These are phyloP conservation scores for Meteorus cinctellus DNA, from an alignment of 2,888 invertebrate species.

Conservation along the genomic window DNA sequence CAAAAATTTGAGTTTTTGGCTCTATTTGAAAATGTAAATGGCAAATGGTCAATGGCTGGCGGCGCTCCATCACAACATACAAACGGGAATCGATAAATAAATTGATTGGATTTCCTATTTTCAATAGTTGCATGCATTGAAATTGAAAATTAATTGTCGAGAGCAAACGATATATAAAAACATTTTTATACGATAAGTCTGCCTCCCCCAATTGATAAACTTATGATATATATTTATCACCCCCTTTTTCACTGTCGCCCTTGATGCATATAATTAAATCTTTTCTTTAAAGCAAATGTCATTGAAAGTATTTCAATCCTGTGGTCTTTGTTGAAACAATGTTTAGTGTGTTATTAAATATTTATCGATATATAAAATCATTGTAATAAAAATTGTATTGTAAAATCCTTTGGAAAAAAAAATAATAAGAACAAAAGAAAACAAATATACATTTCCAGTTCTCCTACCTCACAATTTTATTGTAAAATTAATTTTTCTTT, in stretches of 20 bases:
- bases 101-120: not conserved
- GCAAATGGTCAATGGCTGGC: not conserved
- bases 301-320: not conserved
- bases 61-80: not conserved
- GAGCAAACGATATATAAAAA: not conserved
- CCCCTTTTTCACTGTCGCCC: not conserved
- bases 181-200: conserved; percentile 1
- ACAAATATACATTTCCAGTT: conserved; percentile 5
- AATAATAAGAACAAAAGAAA: not conserved
- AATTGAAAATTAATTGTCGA: not conserved
- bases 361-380: conserved; percentile 4
- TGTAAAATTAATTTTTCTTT: conserved; percentile 13
- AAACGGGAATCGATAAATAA: not conserved
- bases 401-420: conserved; percentile 5
- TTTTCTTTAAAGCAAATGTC: not conserved
- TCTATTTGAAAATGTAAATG: not conserved
- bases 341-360: conserved; percentile 1
- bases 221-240: not conserved
- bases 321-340: conserved; percentile 11
- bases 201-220: not conserved
- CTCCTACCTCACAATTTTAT: conserved; percentile 10
- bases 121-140: not conserved
- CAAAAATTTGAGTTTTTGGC: not conserved
- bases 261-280: not conserved
- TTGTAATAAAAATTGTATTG: conserved; percentile 14